phyloP scores from a whole-genome alignment of 92 coral and sea anemone species.

The Montipora capitata region DNA sequence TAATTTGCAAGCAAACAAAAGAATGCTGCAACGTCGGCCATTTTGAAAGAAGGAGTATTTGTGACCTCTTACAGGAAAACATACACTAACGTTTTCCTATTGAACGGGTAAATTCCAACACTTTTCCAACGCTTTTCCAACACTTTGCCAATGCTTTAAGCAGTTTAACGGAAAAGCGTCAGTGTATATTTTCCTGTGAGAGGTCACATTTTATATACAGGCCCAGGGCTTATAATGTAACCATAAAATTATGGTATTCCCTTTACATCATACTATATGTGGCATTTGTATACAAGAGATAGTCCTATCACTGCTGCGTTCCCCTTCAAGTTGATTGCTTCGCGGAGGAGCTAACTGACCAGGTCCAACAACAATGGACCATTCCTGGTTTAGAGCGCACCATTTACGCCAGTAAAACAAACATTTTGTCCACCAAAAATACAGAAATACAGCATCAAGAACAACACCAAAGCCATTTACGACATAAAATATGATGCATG shows the following conservation, averaged over 20 bases:
- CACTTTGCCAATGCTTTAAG: no score
- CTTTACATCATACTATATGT: slow-evolving; percentile 71
- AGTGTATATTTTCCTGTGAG: no score
- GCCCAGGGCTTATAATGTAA: neutral
- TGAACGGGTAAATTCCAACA: no score
- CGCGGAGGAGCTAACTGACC: slow-evolving; percentile 51
- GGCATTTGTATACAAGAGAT: slow-evolving; percentile 75
- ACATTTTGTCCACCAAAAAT: slow-evolving; percentile 94
- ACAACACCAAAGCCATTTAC: slow-evolving; percentile 94
- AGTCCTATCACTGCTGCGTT: slow-evolving; percentile 75
- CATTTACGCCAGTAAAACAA: slow-evolving; percentile 90
- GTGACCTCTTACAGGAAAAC: no score
- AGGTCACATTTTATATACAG: no score
- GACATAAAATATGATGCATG: slow-evolving; percentile 91
- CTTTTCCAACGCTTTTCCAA: no score
- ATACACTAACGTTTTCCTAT: no score
- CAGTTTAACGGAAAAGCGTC: no score
- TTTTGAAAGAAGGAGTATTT: no score
- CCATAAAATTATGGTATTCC: neutral
- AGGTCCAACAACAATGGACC: slow-evolving; percentile 85
- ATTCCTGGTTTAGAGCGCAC: slow-evolving; percentile 94
- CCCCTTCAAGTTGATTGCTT: slow-evolving; percentile 56
- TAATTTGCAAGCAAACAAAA: no score
- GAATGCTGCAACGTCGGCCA: no score
- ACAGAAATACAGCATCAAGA: slow-evolving; percentile 89